Conservation (phyloP, 1,140 invertebrate species). For the Calycopis cecrops region DNA sequence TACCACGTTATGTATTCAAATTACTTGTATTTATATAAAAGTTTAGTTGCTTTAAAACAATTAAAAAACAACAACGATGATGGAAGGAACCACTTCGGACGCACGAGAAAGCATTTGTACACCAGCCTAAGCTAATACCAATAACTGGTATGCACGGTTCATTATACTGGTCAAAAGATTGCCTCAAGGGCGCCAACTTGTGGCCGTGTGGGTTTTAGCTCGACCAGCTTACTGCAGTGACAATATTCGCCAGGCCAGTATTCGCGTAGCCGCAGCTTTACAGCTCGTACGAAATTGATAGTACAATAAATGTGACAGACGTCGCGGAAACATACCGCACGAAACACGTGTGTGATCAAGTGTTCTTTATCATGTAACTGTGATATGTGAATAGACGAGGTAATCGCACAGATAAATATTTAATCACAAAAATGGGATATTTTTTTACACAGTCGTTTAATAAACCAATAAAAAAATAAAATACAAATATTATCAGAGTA, state of each 20-base stretch:
- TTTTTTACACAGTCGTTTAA: no score
- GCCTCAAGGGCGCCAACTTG: slow-evolving; percentile 5
- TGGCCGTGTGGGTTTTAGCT: background rate
- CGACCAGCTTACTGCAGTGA: slow-evolving; percentile 2
- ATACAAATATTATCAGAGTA: no score
- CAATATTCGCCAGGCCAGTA: background rate
- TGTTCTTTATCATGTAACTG: slow-evolving; percentile 9
- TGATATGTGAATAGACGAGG: slow-evolving; percentile 2
- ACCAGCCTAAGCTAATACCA: no score
- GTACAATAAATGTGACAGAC: slow-evolving; percentile 6
- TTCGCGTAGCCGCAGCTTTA: slow-evolving; percentile 1
- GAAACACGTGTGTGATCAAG: slow-evolving; percentile 15
- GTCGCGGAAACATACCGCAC: slow-evolving; percentile 1
- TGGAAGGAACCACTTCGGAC: no score
- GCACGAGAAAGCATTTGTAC: no score
- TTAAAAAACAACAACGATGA: no score
- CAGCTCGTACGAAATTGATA: slow-evolving; percentile 12
- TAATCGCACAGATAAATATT: background rate
- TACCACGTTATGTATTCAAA: no score
- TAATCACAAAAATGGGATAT: no score
- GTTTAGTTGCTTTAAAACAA: no score
- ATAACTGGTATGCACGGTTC: background rate
- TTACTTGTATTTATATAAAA: no score
- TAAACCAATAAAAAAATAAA: no score
- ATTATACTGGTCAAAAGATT: slow-evolving; percentile 4